Conservation (phyloP, 1,140 invertebrate species). For the Pomacea maculata region DNA sequence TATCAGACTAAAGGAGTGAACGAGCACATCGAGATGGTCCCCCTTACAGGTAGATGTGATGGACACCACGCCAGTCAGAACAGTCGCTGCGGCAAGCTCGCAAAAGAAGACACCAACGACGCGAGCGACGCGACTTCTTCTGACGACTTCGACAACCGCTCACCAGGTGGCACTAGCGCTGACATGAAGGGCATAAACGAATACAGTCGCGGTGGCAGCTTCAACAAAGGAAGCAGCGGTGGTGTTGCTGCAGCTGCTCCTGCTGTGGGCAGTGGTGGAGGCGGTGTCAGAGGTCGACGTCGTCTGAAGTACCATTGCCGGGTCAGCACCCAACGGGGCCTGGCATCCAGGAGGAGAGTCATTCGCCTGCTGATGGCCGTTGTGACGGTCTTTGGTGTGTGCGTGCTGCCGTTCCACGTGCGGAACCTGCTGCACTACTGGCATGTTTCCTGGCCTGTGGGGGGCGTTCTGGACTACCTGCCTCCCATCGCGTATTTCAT, state of each 20-base stretch:
- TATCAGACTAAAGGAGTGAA: not conserved
- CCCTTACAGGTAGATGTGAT: too few species aligned
- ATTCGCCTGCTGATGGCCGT: constrained; percentile 83
- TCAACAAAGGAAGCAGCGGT: not conserved
- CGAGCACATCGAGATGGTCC: not conserved
- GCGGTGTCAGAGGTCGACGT: not conserved
- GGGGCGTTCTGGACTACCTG: constrained; percentile 77
- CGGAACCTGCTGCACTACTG: constrained; percentile 79
- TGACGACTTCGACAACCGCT: constrained; percentile 10
- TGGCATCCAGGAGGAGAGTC: constrained; percentile 63
- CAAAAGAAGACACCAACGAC: constrained; percentile 3
- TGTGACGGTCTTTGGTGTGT: constrained; percentile 82
- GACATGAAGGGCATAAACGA: not conserved
- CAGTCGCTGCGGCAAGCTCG: not conserved
- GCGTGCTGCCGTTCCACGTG: constrained; percentile 85
- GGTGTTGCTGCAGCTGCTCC: not conserved
- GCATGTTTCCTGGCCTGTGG: constrained; percentile 57
- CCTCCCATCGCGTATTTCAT: constrained; percentile 85
- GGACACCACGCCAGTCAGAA: too few species aligned
- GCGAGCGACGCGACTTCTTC: constrained; percentile 12
- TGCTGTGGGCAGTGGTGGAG: not conserved
- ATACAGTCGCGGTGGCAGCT: not conserved
- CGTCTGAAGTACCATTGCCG: constrained; percentile 24
- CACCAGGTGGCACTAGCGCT: not conserved
- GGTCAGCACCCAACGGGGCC: constrained; percentile 36